Evolutionary conservation across 2,797 vertebrate genomes (phyloP).

Genomic region (Peromyscus aztecus): DNA sequence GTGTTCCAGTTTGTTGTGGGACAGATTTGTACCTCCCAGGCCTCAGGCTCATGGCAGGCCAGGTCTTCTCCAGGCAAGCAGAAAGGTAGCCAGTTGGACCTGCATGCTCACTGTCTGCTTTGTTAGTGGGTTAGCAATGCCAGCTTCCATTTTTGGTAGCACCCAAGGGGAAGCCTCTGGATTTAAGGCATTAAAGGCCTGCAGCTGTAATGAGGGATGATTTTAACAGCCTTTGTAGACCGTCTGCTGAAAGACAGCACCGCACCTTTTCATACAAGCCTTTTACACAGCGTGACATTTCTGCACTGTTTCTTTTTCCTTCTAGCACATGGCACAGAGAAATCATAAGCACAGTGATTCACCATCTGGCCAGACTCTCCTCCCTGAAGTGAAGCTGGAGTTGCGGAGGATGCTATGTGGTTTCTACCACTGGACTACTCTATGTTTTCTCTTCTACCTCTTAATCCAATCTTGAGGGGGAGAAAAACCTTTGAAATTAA

Average conservation of each 20-base stretch:
- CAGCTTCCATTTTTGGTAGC: conserved; percentile 62
- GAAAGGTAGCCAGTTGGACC: neutral
- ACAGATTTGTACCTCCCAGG: fast-evolving
- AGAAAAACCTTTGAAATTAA: neutral
- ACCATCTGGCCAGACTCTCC: conserved; percentile 61
- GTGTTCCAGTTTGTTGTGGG: neutral
- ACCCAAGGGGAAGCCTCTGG: conserved; percentile 50
- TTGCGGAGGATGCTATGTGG: neutral
- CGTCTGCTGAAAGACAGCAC: conserved; percentile 65
- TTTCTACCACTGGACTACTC: neutral
- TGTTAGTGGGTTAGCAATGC: conserved; percentile 51
- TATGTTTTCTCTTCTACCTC: neutral
- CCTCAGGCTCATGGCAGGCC: fast-evolving
- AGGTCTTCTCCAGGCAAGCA: neutral
- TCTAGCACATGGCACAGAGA: conserved; percentile 53
- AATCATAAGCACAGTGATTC: conserved; percentile 60
- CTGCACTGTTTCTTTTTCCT: conserved; percentile 43
- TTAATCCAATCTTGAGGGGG: conserved; percentile 47
- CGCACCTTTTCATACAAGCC: conserved; percentile 69
- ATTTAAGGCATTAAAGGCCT: conserved; percentile 66
- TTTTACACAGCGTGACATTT: conserved; percentile 70
- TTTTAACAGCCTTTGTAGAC: conserved; percentile 74
- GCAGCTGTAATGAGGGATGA: conserved; percentile 50
- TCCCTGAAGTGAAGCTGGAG: neutral
- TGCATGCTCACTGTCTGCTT: neutral